Evolutionary conservation across 2,888 invertebrate genomes (phyloP).

Genomic region (Branchellion lobata): DNA sequence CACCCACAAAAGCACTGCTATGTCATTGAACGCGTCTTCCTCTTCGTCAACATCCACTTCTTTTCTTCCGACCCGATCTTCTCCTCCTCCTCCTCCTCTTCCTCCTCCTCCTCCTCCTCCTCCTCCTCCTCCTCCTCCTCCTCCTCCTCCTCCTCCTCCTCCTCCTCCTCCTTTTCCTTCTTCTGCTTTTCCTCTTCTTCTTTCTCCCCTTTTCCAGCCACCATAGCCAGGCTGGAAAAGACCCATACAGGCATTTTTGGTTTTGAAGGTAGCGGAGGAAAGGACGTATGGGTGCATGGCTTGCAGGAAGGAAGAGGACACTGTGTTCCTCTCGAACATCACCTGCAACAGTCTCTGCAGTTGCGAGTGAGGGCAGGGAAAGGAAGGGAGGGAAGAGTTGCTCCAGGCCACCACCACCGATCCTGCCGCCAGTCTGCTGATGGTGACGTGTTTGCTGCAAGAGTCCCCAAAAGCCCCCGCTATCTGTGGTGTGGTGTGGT

Average conservation of each 20-base stretch:
- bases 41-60: background rate
- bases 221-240: background rate
- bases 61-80: background rate
- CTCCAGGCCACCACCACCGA: constrained; percentile 70
- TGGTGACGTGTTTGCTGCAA: constrained; percentile 73
- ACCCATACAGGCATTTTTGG: constrained; percentile 45
- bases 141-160: background rate
- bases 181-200: background rate
- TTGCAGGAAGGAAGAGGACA: constrained; percentile 50
- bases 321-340: constrained; percentile 58
- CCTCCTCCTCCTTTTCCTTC: background rate
- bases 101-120: background rate
- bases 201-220: background rate
- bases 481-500: constrained; percentile 64
- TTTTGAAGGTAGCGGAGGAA: constrained; percentile 38
- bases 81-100: background rate
- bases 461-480: constrained; percentile 76
- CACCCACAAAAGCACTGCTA: constrained; percentile 69
- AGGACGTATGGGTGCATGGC: constrained; percentile 54
- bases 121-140: background rate
- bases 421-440: constrained; percentile 72
- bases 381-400: constrained; percentile 79
- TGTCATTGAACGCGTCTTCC: background rate
- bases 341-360: constrained; percentile 70
- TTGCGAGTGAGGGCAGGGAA: constrained; percentile 75